Conservation (phyloP, 2,888 invertebrate species). For the Cephalotes varians region DNA sequence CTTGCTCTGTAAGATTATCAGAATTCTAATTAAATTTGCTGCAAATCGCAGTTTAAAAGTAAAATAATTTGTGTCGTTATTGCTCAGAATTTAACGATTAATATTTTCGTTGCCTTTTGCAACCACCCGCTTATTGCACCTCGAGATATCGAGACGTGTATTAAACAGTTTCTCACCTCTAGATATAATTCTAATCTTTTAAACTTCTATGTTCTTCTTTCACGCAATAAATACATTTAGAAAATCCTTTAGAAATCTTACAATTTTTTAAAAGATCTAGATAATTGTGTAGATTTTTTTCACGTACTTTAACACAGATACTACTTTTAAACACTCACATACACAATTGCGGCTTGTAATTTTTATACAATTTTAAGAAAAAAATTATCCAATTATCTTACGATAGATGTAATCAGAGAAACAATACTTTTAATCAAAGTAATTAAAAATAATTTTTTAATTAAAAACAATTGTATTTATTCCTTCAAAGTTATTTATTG, state of each 20-base stretch:
- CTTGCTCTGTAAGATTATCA: neutral
- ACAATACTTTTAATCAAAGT: neutral
- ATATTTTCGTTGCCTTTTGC: neutral
- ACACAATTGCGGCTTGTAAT: neutral
- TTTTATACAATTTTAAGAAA: neutral
- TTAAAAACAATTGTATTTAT: neutral
- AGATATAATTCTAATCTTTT: neutral
- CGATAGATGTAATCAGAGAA: neutral
- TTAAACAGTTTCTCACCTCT: slow-evolving; percentile 5
- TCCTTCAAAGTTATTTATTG: neutral
- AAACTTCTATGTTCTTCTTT: neutral
- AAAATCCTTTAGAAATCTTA: neutral
- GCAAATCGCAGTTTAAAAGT: neutral
- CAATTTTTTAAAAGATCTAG: neutral
- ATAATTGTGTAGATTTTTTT: neutral
- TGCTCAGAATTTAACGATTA: slow-evolving; percentile 7
- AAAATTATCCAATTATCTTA: neutral
- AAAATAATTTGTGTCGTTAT: neutral
- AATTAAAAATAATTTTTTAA: neutral
- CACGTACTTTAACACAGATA: neutral
- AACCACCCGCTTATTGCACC: too few species aligned
- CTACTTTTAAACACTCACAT: too few species aligned
- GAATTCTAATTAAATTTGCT: neutral
- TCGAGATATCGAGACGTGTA: neutral
- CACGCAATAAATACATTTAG: neutral